phyloP scores from a whole-genome alignment of 2,113 vertebrate genomes.

The Plecotus auritus region DNA sequence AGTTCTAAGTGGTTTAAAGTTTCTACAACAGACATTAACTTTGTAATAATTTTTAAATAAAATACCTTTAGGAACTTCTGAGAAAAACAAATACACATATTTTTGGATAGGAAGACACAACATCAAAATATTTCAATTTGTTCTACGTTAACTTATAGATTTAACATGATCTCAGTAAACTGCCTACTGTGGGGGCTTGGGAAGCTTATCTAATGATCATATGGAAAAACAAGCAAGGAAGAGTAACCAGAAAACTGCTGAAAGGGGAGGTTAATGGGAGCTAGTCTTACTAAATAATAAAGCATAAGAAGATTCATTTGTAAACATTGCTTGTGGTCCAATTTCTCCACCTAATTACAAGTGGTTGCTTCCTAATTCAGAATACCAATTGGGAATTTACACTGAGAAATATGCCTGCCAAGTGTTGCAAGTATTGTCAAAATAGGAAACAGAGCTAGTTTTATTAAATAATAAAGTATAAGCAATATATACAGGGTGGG shows the following conservation, averaged over 20 bases:
- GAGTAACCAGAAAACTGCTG: neutral
- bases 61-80: neutral
- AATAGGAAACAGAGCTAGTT: neutral
- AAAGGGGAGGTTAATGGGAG: neutral
- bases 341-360: neutral
- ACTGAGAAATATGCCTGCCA: neutral
- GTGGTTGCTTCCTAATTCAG: conserved; percentile 6
- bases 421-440: neutral
- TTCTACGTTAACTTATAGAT: neutral
- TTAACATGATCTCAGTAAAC: neutral
- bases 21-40: neutral
- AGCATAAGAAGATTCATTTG: neutral
- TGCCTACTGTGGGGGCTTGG: neutral
- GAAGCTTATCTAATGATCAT: neutral
- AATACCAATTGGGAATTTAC: conserved; percentile 13
- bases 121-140: neutral
- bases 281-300: neutral
- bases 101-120: neutral
- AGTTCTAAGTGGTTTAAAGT: neutral
- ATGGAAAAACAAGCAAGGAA: neutral
- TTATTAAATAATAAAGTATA: too few relatives aligned
- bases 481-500: neutral
- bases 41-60: neutral
- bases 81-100: neutral
- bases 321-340: neutral